Conservation (phyloP, 2,113 vertebrate species). For the Muscicapa adusta region DNA sequence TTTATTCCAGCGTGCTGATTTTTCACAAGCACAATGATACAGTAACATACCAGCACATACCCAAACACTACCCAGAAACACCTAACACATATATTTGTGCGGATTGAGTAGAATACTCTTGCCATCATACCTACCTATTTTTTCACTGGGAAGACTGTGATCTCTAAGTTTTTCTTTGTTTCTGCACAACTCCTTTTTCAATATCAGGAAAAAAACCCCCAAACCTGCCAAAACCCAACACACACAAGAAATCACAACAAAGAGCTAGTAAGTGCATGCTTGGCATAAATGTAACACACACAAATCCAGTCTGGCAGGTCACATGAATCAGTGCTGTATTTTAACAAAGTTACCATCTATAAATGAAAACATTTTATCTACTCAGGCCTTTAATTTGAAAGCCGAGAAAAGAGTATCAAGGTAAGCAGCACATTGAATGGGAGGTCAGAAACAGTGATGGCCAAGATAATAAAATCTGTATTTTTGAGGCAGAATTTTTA, state of each 20-base stretch:
- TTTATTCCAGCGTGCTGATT: neutral
- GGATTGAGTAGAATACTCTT: neutral
- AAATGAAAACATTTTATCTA: neutral
- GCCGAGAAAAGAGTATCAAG: neutral
- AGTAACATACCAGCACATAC: neutral
- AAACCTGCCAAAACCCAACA: neutral
- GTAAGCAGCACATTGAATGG: neutral
- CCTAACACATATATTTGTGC: rapidly evolving
- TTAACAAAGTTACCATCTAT: neutral
- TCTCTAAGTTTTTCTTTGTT: neutral
- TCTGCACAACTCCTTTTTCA: neutral
- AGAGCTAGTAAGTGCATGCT: neutral
- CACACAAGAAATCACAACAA: neutral
- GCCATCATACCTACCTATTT: neutral
- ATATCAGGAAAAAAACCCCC: rapidly evolving
- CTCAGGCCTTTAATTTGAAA: neutral
- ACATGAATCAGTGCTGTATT: neutral
- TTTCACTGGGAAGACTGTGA: neutral
- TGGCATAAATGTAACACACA: neutral
- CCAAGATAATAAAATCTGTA: neutral
- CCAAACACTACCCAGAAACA: neutral
- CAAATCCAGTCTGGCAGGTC: neutral
- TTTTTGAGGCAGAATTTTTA: neutral
- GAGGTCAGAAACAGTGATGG: neutral
- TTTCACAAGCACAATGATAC: neutral